Percentiles rank a stretch among this genome's conserved stretches.
Evolutionary conservation across 2,797 vertebrate species (phyloP).

Genomic region (Enteromius viviparus): DNA sequence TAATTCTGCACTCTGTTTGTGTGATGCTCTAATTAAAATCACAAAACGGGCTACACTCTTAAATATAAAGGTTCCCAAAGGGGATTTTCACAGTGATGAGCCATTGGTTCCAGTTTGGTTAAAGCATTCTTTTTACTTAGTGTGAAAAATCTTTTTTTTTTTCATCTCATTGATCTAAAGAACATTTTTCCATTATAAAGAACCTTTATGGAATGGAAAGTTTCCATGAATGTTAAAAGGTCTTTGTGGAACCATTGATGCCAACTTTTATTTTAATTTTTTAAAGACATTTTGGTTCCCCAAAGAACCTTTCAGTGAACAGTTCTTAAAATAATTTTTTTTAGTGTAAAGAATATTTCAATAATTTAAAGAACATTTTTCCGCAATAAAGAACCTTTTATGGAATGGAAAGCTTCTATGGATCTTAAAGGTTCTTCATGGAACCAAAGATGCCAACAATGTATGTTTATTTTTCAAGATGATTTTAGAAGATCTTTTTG

Average conservation of each 20-base stretch:
- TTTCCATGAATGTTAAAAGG: background rate
- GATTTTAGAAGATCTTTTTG: background rate
- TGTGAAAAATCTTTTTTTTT: background rate
- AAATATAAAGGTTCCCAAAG: background rate
- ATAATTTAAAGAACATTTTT: background rate
- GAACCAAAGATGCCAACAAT: background rate
- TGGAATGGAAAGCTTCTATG: background rate
- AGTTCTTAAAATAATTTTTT: too few species aligned
- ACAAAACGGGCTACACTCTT: background rate
- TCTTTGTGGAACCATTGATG: background rate
- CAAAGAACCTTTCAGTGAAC: too few species aligned
- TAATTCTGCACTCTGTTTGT: conserved; percentile 43
- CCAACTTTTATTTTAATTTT: background rate
- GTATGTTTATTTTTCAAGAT: background rate
- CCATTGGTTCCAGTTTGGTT: background rate
- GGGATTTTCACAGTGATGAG: background rate
- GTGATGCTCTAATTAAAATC: conserved; percentile 19
- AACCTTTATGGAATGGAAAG: background rate
- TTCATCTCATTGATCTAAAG: background rate
- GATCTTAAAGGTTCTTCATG: background rate
- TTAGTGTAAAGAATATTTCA: too few species aligned
- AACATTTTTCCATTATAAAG: background rate
- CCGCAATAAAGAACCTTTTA: background rate
- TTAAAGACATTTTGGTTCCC: too few species aligned
- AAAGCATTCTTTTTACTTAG: background rate